Percentiles rank a stretch among this genome's conserved stretches.
Evolutionary conservation across 2,113 vertebrate species (phyloP).

Genomic region (Antechinus flavipes): DNA sequence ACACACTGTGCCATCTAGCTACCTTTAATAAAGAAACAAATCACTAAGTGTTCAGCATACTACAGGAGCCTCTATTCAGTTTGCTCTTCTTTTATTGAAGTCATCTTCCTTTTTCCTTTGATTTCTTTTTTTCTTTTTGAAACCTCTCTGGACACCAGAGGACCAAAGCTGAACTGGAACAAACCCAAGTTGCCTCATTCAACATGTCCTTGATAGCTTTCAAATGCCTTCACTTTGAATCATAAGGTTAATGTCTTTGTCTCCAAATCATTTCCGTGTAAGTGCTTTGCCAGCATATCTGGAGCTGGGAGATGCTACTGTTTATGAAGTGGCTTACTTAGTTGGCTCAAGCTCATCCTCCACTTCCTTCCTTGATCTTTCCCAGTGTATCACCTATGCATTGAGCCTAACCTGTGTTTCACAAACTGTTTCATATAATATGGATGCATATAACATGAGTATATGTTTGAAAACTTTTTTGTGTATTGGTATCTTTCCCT

Average conservation of each 20-base stretch:
- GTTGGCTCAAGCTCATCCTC: neutral
- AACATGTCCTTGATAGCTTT: neutral
- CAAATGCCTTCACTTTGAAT: slow-evolving; percentile 17
- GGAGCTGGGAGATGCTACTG: neutral
- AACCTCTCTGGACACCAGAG: neutral
- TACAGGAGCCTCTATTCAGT: neutral
- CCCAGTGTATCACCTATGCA: neutral
- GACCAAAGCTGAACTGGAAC: neutral
- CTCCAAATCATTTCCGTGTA: slow-evolving; percentile 19
- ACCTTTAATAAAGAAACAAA: neutral
- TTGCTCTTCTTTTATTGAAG: neutral
- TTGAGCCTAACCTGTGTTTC: neutral
- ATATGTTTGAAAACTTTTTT: neutral
- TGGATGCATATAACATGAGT: neutral
- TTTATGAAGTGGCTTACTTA: neutral
- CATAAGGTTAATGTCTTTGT: neutral
- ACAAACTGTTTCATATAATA: neutral
- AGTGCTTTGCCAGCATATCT: neutral
- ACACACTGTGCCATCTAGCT: neutral
- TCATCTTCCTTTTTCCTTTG: neutral
- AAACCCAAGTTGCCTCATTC: neutral
- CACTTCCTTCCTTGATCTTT: neutral
- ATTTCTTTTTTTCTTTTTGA: neutral
- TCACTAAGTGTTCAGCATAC: neutral
- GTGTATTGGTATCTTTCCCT: neutral